phyloP scores from a whole-genome alignment of 1,140 invertebrate species.

The Drosophila setifemur region DNA sequence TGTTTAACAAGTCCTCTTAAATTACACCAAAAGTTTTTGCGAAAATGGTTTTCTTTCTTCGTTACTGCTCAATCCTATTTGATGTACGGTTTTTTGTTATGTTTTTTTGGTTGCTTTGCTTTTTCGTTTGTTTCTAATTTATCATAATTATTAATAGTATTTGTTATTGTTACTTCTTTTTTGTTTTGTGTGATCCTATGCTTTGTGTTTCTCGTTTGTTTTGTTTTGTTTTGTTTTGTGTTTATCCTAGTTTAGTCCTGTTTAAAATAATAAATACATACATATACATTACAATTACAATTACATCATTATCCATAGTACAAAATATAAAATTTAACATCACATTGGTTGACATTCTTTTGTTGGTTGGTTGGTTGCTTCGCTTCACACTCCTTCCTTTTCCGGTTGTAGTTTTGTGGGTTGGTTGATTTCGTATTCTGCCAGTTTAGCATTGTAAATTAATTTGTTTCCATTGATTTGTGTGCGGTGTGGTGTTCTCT shows the following conservation, averaged over 20 bases:
- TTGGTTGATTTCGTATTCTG: slow-evolving; percentile 63
- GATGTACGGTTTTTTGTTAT: neutral
- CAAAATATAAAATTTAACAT: slow-evolving; percentile 81
- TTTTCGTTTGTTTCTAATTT: slow-evolving; percentile 43
- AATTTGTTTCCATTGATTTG: slow-evolving; percentile 45
- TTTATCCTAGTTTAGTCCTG: slow-evolving; percentile 63
- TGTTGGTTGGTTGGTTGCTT: slow-evolving; percentile 80
- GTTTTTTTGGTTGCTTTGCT: slow-evolving; percentile 71
- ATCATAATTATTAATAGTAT: slow-evolving; percentile 67
- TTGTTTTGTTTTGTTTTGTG: slow-evolving; percentile 31
- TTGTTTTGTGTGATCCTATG: slow-evolving; percentile 16
- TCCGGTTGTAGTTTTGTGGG: slow-evolving; percentile 47
- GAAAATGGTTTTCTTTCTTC: slow-evolving; percentile 10
- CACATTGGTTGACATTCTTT: slow-evolving; percentile 81
- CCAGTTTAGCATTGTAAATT: slow-evolving; percentile 50
- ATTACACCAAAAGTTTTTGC: slow-evolving; percentile 1
- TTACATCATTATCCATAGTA: slow-evolving; percentile 80
- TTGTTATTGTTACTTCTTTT: slow-evolving; percentile 29
- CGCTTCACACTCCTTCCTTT: slow-evolving; percentile 50
- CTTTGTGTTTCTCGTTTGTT: slow-evolving; percentile 23
- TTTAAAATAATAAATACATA: slow-evolving; percentile 80
- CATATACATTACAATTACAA: slow-evolving; percentile 75
- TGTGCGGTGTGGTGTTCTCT: slow-evolving; percentile 41
- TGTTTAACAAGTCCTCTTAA: slow-evolving; percentile 18
- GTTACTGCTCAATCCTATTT: slow-evolving; percentile 1